Base-by-base conservation (phyloP, 2,113 vertebrate genomes). In the Ranitomeya imitator region DNA sequence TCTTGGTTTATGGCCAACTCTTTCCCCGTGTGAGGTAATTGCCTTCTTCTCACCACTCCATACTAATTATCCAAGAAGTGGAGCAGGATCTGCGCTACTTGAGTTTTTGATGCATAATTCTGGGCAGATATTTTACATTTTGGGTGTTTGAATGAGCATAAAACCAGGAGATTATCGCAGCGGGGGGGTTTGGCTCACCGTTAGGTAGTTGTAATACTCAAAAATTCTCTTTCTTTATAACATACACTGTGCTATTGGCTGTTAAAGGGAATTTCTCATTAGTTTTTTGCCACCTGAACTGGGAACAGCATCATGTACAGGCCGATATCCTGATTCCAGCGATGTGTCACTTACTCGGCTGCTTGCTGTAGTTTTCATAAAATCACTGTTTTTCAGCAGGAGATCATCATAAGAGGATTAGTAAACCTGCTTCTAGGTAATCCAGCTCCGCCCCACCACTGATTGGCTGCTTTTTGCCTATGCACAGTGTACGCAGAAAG, bases 141-240 rank as follows among this genome's bases (percentile, higher is more conserved):
- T 60, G 77, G 45, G 85, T 67, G 63, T 69, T n/a, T 69, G 0
- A 59, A 52, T 23, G 23, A 18, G 77, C 7, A 63, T 51, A 67
- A 81, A 71, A 61, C 7, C 69, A 63, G 67, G 8, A 74, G 67
- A 83, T 83, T 83, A 88, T 61, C 67, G 19, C 63, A 67, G 45
- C n/a, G 21, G 37, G 37, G 37, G 76, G 85, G 61, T 7, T 5
- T 61, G 23, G 55, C 15, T 19, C 9, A 52, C 57, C 18, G 18
- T 3, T 10, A 37, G 16, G 0, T 15, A 12, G 3, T 51, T 51
- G 3, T 14, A 63, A 16, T 61, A 18, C 1, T 81, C 74, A 4
- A 23, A 69, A 69, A 69, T 23, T 23, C 11, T 69, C 65, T 26
- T 18, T 26, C 0, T 21, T 63, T 69, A 26, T 26, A 13, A 69